Base-by-base conservation (phyloP, 2,113 vertebrate genomes). In the Nothobranchius furzeri region DNA sequence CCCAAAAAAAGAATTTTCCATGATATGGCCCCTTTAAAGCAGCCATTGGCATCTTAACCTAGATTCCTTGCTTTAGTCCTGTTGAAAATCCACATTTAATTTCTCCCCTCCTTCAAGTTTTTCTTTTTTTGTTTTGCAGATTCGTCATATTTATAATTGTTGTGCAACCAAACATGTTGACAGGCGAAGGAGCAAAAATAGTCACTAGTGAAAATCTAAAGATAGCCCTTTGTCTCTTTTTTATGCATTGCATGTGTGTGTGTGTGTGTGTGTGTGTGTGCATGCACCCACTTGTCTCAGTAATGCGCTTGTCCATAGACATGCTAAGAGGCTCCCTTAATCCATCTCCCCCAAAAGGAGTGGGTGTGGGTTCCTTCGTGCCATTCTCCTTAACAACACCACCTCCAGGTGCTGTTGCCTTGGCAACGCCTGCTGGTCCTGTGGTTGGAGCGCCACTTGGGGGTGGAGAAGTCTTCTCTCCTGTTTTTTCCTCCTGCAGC, bases 231-330 rank as follows among this genome's bases (percentile, higher is more conserved):
- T 7, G 30, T 30, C 4, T 30, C 30, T 30, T 3, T 30, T 30
- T 30, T 30, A 30, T 30, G 30, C 30, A 30, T 30, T 30, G 2
- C 4, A 1, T 30, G 30, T 30, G 30, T 30, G 30, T 30, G 30
- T 9, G 30, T n/a, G n/a, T 63, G 56, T 43, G 47, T 62, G n/a
- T 57, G 20, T 36, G 50, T 56, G 10, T 64, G 35, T 62, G 25
- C 72, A 47, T 54, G 61, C 75, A 94, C 96, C 90, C 87, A 98
- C 96, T 98, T 94, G 94, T 96, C 92, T 96, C 95, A 89, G 95
- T 92, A 86, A 96, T 95, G 83, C 92, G 92, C 85, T 94, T 93
- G 90, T 95, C 94, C 90, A 45, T 12, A 45, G 43, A 12, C 43
- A 95, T 93, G 93, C 91, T 92, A 77, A 92, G 93, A 69, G 87